Evolutionary conservation across 2,113 vertebrate genomes (phyloP).

Genomic region (Gopherus flavomarginatus): DNA sequence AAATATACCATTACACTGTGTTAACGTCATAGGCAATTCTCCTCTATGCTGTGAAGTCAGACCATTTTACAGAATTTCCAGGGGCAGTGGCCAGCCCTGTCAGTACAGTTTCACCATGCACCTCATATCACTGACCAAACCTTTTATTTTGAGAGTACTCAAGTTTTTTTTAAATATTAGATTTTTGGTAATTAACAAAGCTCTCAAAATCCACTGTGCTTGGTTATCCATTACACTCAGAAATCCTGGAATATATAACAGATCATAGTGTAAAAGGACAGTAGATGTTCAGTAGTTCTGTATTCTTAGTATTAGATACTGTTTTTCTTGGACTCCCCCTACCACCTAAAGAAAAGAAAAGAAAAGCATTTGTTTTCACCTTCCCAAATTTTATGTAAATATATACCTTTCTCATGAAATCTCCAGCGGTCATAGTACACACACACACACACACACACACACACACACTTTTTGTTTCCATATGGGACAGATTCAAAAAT

Average conservation of each 20-base stretch:
- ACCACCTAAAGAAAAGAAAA: too few relatives aligned
- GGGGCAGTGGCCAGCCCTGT: background rate
- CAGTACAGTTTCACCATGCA: background rate
- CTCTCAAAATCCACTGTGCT: background rate
- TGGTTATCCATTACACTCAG: background rate
- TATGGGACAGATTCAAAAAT: too few relatives aligned
- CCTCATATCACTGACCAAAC: accelerated
- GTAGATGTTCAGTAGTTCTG: background rate
- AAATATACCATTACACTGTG: background rate
- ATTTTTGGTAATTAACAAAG: background rate
- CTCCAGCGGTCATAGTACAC: too few relatives aligned
- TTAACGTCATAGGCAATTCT: background rate
- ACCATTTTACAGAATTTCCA: background rate
- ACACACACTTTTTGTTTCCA: too few relatives aligned
- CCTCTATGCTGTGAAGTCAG: background rate
- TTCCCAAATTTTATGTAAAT: too few relatives aligned
- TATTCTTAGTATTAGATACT: background rate
- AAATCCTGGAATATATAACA: background rate
- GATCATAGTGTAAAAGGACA: background rate
- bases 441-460: too few relatives aligned
- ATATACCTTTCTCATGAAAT: too few relatives aligned
- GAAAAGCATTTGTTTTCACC: too few relatives aligned
- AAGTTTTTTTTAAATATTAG: background rate
- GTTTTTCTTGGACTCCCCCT: too few relatives aligned
- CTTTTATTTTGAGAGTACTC: background rate